Evolutionary conservation across 2,797 vertebrate species (phyloP).

Genomic region (Sphaeramia orbicularis): DNA sequence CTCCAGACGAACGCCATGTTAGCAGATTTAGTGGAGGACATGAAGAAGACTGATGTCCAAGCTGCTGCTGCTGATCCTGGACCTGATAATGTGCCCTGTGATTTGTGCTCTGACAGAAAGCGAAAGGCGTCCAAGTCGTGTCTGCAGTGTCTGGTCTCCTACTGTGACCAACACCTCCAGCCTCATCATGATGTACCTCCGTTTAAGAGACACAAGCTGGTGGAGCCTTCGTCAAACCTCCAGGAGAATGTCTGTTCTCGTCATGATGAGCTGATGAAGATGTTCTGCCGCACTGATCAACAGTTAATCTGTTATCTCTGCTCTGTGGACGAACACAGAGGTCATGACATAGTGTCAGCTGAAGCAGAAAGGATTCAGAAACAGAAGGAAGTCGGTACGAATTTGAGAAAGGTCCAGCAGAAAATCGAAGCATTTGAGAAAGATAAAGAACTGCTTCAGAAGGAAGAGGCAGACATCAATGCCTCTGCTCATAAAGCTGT

Average conservation of each 20-base stretch:
- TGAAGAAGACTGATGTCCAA: background rate
- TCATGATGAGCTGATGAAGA: background rate
- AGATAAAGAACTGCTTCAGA: no score
- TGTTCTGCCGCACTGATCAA: background rate
- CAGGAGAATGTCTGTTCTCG: no score
- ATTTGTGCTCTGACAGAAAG: background rate
- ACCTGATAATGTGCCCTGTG: background rate
- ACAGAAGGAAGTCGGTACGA: background rate
- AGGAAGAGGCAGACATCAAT: no score
- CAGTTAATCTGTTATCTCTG: slow-evolving; percentile 3
- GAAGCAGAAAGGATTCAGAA: background rate
- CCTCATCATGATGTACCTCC: background rate
- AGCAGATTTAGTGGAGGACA: background rate
- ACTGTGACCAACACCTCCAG: background rate
- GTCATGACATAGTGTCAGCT: background rate
- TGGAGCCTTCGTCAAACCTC: background rate
- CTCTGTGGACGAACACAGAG: background rate
- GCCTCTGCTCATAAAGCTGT: no score
- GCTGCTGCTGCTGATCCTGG: background rate
- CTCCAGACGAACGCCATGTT: background rate
- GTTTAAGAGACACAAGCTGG: background rate
- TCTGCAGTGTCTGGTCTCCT: background rate
- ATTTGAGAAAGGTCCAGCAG: no score
- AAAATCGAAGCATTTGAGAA: no score
- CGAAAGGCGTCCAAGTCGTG: background rate